These are phyloP conservation scores for Drosophila demipolita DNA, from an alignment of 2,888 invertebrate species.

Conservation along the genomic window DNA sequence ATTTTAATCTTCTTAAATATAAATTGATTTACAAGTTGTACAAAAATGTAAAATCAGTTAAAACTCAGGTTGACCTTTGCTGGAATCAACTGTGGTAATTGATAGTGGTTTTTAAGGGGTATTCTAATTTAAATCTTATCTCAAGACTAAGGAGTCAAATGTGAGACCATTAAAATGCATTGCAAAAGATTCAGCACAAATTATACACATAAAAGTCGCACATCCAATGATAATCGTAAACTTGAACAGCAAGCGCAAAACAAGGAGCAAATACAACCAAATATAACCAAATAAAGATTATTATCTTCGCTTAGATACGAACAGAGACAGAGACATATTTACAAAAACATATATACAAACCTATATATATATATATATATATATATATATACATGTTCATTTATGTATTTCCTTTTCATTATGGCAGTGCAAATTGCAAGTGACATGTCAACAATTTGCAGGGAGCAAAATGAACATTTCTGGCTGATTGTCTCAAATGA, in stretches of 20 bases:
- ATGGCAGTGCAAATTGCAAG: conserved; percentile 84
- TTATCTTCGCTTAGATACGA: conserved; percentile 45
- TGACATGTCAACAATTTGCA: conserved; percentile 85
- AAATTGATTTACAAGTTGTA: background rate
- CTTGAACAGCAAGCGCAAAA: conserved; percentile 58
- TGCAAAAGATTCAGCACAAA: conserved; percentile 42
- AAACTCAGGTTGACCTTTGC: background rate
- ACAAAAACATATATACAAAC: background rate
- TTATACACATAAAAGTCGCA: conserved; percentile 48
- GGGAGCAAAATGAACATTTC: conserved; percentile 84
- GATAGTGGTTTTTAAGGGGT: conserved; percentile 25
- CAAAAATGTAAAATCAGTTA: background rate
- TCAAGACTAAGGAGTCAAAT: conserved; percentile 43
- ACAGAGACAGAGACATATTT: conserved; percentile 9
- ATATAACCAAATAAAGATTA: conserved; percentile 66
- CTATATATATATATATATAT: conserved; percentile 43
- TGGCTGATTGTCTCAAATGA: conserved; percentile 84
- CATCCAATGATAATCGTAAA: conserved; percentile 65
- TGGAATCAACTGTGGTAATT: conserved; percentile 28
- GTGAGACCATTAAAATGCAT: conserved; percentile 45
- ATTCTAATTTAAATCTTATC: conserved; percentile 46
- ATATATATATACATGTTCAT: conserved; percentile 30
- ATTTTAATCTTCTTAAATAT: background rate
- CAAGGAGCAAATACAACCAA: conserved; percentile 48
- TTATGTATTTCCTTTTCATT: conserved; percentile 63